Base-by-base conservation (phyloP, 2,888 invertebrate genomes). In the Drosophila atripex region DNA sequence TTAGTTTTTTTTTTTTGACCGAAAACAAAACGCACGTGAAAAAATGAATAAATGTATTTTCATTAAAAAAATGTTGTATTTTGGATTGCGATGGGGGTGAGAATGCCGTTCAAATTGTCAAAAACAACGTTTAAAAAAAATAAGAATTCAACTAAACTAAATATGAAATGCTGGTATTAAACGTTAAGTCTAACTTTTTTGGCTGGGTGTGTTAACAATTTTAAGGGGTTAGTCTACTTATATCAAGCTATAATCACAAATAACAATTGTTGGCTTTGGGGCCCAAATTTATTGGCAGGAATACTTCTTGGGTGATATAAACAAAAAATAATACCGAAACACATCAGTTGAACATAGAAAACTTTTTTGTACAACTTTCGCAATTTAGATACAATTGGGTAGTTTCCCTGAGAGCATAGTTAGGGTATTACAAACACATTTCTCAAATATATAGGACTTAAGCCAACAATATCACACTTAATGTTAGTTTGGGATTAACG, bases 11-110 rank as follows among this genome's bases (percentile, higher is more conserved):
- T 73, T 77, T 45, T 80, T 50, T 53, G 57, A 79, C 79, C 75
- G 77, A 85, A 75, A 82, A 79, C 79, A 78, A 78, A 80, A 82
- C 60, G 73, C 79, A 73, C 72, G 80, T 84, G 75, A 73, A 80
- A 76, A 80, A 77, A 82, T 71, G 69, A 75, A 54, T 68, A 65
- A 74, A 69, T 80, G 52, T 72, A 59, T 46, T 69, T 70, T 64
- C 18, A 72, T 71, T 65, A 35, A 35, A 66, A 18, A 64, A 46
- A 63, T 47, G 49, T 61, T 56, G 63, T 47, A 32, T 71, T 70
- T 71, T 53, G 35, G 53, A 35, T 56, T 57, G 52, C 54, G 74
- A 61, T 70, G 14, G 56, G 74, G 59, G 70, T 35, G 39, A 68
- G 57, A 76, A 74, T 71, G 71, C 70, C 73, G 71, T 56, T 35